Conservation (phyloP, 1,140 invertebrate species). For the Zaprionus nigranus region DNA sequence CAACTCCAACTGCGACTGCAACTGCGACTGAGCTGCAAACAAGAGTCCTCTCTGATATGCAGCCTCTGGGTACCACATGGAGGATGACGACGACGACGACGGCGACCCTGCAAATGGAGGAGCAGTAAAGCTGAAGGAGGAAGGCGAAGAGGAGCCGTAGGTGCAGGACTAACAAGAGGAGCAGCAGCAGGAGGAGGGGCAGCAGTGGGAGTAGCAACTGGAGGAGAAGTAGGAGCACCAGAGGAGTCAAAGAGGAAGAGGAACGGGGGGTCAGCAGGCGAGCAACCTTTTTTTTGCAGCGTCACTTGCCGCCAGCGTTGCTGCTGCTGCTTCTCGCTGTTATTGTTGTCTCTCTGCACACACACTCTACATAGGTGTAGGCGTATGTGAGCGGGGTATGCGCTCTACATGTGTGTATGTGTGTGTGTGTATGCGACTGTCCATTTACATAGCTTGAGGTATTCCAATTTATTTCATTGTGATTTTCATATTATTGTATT, state of each 20-base stretch:
- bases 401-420: too few species aligned
- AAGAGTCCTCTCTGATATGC: constrained; percentile 31
- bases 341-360: constrained; percentile 31
- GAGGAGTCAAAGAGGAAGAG: background rate
- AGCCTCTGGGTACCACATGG: constrained; percentile 22
- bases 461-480: constrained; percentile 83
- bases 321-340: constrained; percentile 9
- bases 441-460: constrained; percentile 79
- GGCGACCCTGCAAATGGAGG: constrained; percentile 16
- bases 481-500: constrained; percentile 82
- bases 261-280: constrained; percentile 11
- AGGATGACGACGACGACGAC: background rate
- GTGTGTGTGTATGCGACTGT: constrained; percentile 41
- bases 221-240: background rate
- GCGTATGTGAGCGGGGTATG: constrained; percentile 27
- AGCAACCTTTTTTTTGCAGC: constrained; percentile 35
- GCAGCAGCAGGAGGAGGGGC: background rate
- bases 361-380: constrained; percentile 37
- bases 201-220: background rate
- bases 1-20: background rate
- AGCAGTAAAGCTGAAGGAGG: background rate
- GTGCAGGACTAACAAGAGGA: background rate
- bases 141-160: background rate
- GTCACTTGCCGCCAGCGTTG: constrained; percentile 18
- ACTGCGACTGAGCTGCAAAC: constrained; percentile 18